A percentile compares a stretch with the other conserved stretches of the same genome.
Evolutionary conservation across 2,113 vertebrate genomes (phyloP).

Genomic region (Pyxicephalus adspersus): DNA sequence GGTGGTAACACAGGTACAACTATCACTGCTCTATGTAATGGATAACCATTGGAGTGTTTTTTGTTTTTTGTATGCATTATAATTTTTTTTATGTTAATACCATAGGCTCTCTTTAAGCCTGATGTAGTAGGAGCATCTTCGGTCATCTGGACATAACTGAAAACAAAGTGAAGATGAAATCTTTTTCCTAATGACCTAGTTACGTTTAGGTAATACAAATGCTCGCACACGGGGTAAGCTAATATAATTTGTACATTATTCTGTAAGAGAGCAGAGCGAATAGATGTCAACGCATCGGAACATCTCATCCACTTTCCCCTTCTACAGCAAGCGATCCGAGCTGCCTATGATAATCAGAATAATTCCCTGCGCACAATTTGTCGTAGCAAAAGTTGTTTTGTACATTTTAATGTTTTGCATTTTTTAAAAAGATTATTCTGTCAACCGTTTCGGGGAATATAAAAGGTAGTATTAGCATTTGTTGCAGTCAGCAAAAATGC

Average conservation of each 20-base stretch:
- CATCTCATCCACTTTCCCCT: constrained; percentile 15
- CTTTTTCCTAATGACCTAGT: constrained; percentile 41
- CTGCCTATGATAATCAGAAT: constrained; percentile 25
- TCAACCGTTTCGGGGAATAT: constrained; percentile 37
- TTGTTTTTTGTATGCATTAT: neutral
- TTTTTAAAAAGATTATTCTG: constrained; percentile 47
- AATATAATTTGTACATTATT: constrained; percentile 38
- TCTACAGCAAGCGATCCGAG: constrained; percentile 24
- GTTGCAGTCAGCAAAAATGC: constrained; percentile 26
- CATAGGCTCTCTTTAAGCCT: neutral
- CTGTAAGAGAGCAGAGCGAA: constrained; percentile 23
- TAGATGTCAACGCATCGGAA: constrained; percentile 39
- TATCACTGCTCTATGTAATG: neutral
- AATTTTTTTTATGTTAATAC: neutral
- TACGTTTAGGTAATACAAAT: constrained; percentile 34
- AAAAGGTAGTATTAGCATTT: constrained; percentile 44
- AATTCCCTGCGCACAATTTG: constrained; percentile 27
- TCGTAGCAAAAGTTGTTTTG: constrained; percentile 25
- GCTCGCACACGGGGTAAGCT: constrained; percentile 5
- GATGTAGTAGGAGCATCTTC: constrained; percentile 2
- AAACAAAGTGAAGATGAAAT: constrained; percentile 33
- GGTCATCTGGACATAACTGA: constrained; percentile 37
- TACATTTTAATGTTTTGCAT: constrained; percentile 38
- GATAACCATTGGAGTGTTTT: neutral
- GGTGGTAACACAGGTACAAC: neutral